A percentile compares a stretch with the other conserved stretches of the same genome.
phyloP scores from a whole-genome alignment of 2,113 vertebrate genomes.

The Pristiophorus japonicus region DNA sequence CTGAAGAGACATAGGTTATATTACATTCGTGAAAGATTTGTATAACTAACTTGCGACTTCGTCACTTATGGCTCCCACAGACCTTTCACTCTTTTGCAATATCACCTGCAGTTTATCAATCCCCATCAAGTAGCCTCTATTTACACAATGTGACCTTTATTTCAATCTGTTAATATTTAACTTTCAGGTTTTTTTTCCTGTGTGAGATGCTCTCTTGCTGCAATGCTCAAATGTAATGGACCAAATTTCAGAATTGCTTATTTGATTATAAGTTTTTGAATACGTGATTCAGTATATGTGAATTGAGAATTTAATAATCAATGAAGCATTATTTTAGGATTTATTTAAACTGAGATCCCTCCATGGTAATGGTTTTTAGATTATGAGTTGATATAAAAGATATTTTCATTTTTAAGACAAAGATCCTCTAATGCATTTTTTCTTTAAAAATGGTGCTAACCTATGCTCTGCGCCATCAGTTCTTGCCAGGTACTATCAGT shows the following conservation, averaged over 20 bases:
- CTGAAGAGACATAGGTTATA: not conserved
- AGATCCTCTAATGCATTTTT: not conserved
- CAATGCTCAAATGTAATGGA: not conserved
- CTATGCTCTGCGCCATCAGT: not conserved
- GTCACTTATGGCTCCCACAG: not conserved
- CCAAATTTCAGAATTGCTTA: not conserved
- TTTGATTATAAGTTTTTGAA: not conserved
- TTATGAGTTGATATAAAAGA: not conserved
- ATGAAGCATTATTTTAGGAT: not conserved
- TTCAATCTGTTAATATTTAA: conserved; percentile 33
- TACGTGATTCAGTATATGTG: not conserved
- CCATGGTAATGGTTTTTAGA: not conserved
- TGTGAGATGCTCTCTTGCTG: not conserved
- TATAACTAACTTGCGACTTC: not conserved
- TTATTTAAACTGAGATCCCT: not conserved
- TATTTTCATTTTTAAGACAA: not conserved
- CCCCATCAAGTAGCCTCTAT: conserved; percentile 7
- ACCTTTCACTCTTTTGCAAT: not conserved
- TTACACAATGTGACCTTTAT: conserved; percentile 27
- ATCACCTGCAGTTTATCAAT: conserved; percentile 21
- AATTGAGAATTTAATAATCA: not conserved
- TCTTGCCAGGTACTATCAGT: no score
- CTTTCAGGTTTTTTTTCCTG: not conserved
- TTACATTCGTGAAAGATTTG: not conserved
- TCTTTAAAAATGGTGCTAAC: not conserved